These are phyloP conservation scores for Lochmaea capreae DNA, from an alignment of 2,888 invertebrate genomes.

Conservation along the genomic window DNA sequence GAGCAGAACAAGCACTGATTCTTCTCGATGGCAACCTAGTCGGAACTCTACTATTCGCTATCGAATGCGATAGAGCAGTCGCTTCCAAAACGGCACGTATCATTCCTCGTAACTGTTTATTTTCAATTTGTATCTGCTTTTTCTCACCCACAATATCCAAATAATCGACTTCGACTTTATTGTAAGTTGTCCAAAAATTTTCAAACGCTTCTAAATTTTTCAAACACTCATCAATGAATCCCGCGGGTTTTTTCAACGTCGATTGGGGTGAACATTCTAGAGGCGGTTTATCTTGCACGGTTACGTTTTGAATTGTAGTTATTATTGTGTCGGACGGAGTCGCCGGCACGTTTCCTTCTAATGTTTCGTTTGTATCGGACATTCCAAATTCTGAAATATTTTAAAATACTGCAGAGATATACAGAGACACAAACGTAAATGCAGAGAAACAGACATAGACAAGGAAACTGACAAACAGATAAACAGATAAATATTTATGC, in stretches of 20 bases:
- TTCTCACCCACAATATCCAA: slow-evolving; percentile 65
- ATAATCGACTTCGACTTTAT: slow-evolving; percentile 64
- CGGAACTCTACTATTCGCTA: slow-evolving; percentile 49
- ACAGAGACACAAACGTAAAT: too few species aligned
- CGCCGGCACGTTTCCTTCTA: slow-evolving; percentile 16
- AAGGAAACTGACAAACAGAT: too few species aligned
- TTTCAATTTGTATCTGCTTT: slow-evolving; percentile 65
- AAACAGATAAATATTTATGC: too few species aligned
- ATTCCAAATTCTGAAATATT: slow-evolving; percentile 9
- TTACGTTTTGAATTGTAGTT: slow-evolving; percentile 34
- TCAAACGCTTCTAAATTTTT: slow-evolving; percentile 62
- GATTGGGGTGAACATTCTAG: slow-evolving; percentile 17
- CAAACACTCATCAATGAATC: slow-evolving; percentile 47
- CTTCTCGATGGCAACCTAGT: slow-evolving; percentile 51
- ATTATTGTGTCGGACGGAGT: slow-evolving; percentile 22
- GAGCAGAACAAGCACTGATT: slow-evolving; percentile 50
- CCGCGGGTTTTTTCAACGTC: slow-evolving; percentile 15
- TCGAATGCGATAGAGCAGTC: slow-evolving; percentile 52
- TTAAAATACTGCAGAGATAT: too few species aligned
- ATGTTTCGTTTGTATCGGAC: slow-evolving; percentile 5
- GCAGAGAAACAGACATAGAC: too few species aligned
- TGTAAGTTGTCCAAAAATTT: slow-evolving; percentile 69
- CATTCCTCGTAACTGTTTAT: slow-evolving; percentile 63
- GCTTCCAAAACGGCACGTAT: slow-evolving; percentile 62
- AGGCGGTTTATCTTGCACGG: slow-evolving; percentile 28